Evolutionary conservation across 2,888 invertebrate genomes (phyloP).

Genomic region (Nipponacmea schrenckii): DNA sequence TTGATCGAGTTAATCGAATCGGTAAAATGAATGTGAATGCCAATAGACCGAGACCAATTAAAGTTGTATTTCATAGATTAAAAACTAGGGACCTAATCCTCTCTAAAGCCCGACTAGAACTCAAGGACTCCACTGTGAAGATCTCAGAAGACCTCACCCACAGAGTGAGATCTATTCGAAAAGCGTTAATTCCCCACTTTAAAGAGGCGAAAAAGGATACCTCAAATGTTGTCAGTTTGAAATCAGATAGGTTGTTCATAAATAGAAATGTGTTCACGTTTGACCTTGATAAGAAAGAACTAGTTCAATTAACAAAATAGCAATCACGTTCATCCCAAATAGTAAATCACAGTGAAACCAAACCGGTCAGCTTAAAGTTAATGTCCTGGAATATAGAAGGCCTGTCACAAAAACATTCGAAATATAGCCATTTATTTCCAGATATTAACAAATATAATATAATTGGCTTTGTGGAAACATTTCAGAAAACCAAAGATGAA

Average conservation of each 20-base stretch:
- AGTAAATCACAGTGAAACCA: not conserved
- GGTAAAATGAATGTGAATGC: not conserved
- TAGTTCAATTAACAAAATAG: too few species aligned
- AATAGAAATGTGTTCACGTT: too few species aligned
- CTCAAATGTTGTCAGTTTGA: too few species aligned
- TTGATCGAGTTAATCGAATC: not conserved
- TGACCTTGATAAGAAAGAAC: too few species aligned
- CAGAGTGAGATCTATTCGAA: too few species aligned
- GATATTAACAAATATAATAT: not conserved
- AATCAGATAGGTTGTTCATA: too few species aligned
- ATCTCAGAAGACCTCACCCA: not conserved
- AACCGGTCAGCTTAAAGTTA: not conserved
- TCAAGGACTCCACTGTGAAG: not conserved
- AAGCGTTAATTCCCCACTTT: too few species aligned
- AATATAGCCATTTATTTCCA: not conserved
- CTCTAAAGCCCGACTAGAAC: not conserved
- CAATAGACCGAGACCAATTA: not conserved
- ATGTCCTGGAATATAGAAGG: slow-evolving; percentile 5
- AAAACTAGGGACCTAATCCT: not conserved
- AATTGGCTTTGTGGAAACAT: not conserved
- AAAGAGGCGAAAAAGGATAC: too few species aligned
- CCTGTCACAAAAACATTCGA: not conserved
- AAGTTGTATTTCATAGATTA: not conserved
- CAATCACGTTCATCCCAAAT: too few species aligned
- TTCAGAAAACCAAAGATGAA: not conserved